Percentiles rank a stretch among this genome's conserved stretches.
Conservation (phyloP, 2,113 vertebrate genomes). For the Muscicapa adusta region DNA sequence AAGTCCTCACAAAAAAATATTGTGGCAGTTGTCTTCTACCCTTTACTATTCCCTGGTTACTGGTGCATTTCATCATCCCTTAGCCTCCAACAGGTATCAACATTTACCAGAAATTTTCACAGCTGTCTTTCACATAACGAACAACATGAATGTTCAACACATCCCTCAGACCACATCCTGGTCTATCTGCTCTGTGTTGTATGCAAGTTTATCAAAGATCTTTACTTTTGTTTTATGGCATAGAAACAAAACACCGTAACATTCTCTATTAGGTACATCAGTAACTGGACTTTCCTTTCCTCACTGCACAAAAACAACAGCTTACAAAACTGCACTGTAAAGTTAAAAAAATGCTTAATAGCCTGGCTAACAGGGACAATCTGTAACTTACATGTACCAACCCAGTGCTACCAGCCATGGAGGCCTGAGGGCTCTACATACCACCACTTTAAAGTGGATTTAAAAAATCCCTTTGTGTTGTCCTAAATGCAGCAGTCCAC, state of each 20-base stretch:
- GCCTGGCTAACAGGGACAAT: background rate
- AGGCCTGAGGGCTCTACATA: background rate
- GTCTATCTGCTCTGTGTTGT: background rate
- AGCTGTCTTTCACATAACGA: background rate
- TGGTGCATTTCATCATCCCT: background rate
- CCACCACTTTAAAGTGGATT: background rate
- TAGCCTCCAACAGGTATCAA: background rate
- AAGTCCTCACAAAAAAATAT: background rate
- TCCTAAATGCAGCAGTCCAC: background rate
- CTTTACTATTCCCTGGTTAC: background rate
- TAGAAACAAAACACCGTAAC: background rate
- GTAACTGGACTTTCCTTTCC: background rate
- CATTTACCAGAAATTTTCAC: background rate
- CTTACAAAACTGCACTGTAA: background rate
- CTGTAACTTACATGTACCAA: background rate
- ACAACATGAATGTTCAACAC: background rate
- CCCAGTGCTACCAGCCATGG: background rate
- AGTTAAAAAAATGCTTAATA: background rate
- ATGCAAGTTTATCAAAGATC: background rate
- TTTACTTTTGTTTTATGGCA: background rate
- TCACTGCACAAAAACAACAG: background rate
- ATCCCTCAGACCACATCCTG: background rate
- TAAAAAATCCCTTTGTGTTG: background rate
- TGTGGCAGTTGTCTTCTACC: background rate
- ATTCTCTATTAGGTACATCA: background rate